A percentile compares a stretch with the other conserved stretches of the same genome.
phyloP scores from a whole-genome alignment of 2,888 invertebrate species.

The Strigamia crassipes region DNA sequence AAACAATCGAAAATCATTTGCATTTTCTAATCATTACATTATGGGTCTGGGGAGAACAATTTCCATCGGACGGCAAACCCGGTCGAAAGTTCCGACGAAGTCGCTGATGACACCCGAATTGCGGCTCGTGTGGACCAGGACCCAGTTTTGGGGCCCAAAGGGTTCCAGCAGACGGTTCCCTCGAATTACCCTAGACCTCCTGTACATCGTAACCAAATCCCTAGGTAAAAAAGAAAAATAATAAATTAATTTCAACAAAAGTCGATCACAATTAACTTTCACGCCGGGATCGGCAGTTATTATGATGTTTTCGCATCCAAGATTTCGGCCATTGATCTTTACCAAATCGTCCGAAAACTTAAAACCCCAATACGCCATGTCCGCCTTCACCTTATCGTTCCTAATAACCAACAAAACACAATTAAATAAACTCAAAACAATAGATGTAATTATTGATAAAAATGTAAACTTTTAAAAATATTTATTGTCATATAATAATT shows the following conservation, averaged over 20 bases:
- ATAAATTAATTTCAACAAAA: too few species aligned
- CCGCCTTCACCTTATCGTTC: conserved; percentile 60
- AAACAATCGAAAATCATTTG: neutral
- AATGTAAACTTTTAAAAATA: too few species aligned
- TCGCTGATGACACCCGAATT: conserved; percentile 54
- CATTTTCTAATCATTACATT: conserved; percentile 53
- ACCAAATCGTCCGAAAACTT: conserved; percentile 68
- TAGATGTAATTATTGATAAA: too few species aligned
- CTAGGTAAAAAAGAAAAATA: neutral
- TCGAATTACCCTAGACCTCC: conserved; percentile 69
- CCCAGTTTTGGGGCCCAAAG: conserved; percentile 56
- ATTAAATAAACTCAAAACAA: too few species aligned
- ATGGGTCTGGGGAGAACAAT: conserved; percentile 55
- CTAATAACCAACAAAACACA: conserved; percentile 7
- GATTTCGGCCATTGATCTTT: conserved; percentile 68
- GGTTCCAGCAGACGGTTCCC: conserved; percentile 54
- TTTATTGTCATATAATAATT: too few species aligned
- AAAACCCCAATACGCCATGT: conserved; percentile 75
- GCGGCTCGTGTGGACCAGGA: conserved; percentile 54
- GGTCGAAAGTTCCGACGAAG: conserved; percentile 55
- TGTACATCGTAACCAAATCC: conserved; percentile 60
- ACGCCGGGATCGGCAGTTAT: neutral
- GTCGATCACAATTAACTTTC: too few species aligned
- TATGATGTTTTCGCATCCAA: conserved; percentile 65
- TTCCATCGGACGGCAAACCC: conserved; percentile 59